These are phyloP conservation scores for Lepilemur ruficaudatus DNA, from an alignment of 2,797 vertebrate species.

Conservation along the genomic window DNA sequence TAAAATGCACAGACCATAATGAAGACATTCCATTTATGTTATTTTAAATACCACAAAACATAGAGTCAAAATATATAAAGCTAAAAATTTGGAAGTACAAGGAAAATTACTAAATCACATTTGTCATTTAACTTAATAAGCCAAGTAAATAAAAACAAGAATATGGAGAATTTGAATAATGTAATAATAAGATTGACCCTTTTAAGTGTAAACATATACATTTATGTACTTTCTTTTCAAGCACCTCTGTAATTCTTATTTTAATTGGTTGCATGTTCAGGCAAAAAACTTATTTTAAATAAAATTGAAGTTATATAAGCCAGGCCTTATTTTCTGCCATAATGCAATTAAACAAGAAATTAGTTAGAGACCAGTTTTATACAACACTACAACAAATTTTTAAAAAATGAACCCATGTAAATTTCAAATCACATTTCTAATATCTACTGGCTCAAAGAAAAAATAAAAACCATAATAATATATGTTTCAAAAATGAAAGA, in stretches of 20 bases:
- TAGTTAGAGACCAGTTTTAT: neutral
- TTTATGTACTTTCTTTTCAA: neutral
- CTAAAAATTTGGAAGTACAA: neutral
- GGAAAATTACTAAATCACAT: neutral
- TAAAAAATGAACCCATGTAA: neutral
- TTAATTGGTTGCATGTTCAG: neutral
- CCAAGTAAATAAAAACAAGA: neutral
- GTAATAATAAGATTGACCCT: neutral
- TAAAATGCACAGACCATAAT: neutral
- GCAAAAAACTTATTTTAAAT: neutral
- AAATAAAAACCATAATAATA: neutral
- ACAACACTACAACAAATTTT: neutral
- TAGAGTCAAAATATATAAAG: neutral
- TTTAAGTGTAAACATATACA: neutral
- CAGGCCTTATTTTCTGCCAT: neutral
- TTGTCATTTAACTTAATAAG: neutral
- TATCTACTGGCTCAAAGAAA: neutral
- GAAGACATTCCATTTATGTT: neutral
- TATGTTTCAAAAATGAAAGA: neutral
- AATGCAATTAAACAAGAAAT: neutral
- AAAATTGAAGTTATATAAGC: neutral
- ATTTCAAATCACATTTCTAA: neutral
- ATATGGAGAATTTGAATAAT: neutral
- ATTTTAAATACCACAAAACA: neutral
- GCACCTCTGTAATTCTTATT: neutral